Conservation (phyloP, 2,113 vertebrate genomes). For the Coryphaenoides rupestris region DNA sequence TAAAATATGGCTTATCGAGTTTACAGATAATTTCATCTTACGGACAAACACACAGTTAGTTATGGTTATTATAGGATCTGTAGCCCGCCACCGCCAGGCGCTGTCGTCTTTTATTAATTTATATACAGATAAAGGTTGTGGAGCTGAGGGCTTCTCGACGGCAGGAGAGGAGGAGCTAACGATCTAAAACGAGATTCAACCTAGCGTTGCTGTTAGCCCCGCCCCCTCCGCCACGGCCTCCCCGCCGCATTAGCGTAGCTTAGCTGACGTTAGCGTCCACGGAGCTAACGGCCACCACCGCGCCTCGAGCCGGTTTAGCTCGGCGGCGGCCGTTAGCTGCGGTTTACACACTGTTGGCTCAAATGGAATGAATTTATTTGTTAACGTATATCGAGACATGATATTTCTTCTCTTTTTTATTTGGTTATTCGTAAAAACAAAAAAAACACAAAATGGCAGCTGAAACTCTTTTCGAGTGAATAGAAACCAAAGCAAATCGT, state of each 20-base stretch:
- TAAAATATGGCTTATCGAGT: conserved; percentile 81
- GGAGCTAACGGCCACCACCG: conserved; percentile 11
- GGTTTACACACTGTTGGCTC: conserved; percentile 41
- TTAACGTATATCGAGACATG: not conserved
- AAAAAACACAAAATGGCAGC: not conserved
- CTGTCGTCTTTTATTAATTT: conserved; percentile 27
- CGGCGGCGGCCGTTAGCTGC: conserved; percentile 29
- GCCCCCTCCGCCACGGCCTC: conserved; percentile 20
- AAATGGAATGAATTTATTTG: conserved; percentile 15
- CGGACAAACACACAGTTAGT: conserved; percentile 59
- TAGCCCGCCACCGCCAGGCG: conserved; percentile 47
- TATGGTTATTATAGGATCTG: conserved; percentile 51
- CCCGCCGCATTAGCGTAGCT: conserved; percentile 32
- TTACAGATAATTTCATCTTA: conserved; percentile 58
- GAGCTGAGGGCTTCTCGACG: conserved; percentile 37
- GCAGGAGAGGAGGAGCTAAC: conserved; percentile 33
- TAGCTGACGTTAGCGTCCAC: conserved; percentile 15
- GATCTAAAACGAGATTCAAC: conserved; percentile 46
- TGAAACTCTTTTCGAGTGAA: not conserved
- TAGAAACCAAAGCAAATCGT: not conserved
- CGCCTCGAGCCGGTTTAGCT: conserved; percentile 33
- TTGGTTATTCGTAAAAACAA: conserved; percentile 18
- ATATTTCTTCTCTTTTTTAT: conserved; percentile 3
- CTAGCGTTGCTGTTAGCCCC: conserved; percentile 28
- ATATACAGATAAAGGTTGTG: conserved; percentile 63